phyloP scores from a whole-genome alignment of 1,140 invertebrate species.

The Panagrolaimus sp. region DNA sequence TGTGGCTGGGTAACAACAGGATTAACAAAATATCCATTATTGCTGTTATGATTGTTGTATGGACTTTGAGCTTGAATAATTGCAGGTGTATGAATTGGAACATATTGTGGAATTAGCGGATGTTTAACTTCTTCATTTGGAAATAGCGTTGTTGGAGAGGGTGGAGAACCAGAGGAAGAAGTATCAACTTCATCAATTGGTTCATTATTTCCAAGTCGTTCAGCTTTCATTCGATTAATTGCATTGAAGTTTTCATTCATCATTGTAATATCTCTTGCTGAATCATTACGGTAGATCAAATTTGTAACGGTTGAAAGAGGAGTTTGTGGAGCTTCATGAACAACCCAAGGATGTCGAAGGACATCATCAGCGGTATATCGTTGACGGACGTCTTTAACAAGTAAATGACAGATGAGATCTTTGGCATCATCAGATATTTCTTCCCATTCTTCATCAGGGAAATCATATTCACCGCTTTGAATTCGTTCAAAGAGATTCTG shows the following conservation, averaged over 20 bases:
- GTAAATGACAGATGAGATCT: constrained; percentile 79
- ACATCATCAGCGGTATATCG: constrained; percentile 55
- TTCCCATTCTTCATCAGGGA: constrained; percentile 79
- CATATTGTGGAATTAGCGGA: constrained; percentile 10
- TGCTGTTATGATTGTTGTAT: neutral
- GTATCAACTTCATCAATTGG: constrained; percentile 18
- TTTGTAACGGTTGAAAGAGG: constrained; percentile 41
- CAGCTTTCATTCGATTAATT: constrained; percentile 40
- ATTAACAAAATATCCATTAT: neutral
- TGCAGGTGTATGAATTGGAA: neutral
- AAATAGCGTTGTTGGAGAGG: neutral
- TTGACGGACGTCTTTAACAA: constrained; percentile 63
- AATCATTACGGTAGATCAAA: constrained; percentile 50
- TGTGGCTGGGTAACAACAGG: neutral
- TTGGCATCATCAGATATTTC: constrained; percentile 83
- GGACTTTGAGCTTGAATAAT: neutral
- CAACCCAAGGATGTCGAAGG: constrained; percentile 48
- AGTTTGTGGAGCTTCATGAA: constrained; percentile 40
- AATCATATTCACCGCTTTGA: constrained; percentile 79
- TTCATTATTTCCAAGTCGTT: constrained; percentile 21
- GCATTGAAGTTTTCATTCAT: constrained; percentile 54
- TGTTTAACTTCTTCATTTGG: neutral
- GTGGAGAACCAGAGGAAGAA: constrained; percentile 6
- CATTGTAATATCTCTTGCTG: constrained; percentile 52
- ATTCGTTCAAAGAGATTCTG: constrained; percentile 65